Evolutionary conservation across 2,888 invertebrate species (phyloP), one percentile per base, ranked within the genome.

Genomic region (Trachelus iudaicus): DNA sequence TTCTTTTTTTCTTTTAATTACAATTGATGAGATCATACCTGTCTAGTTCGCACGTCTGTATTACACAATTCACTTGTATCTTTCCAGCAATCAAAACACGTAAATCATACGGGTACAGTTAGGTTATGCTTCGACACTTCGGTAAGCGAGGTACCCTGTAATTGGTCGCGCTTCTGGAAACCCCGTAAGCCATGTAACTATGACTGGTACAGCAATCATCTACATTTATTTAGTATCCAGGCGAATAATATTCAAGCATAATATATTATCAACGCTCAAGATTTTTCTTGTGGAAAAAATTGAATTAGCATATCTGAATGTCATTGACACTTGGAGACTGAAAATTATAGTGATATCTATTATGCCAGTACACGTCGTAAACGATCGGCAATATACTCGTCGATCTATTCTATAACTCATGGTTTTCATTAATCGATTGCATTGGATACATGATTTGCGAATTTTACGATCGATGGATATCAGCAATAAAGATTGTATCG

Each of bases 401-500:
- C 30, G 71, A 11, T 71, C 30, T 15, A 2, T 31, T 34, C 30
- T 11, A 71, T 71, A 71, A 71, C 56, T 56, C 23, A 56, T 23
- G 56, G 9, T 56, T 56, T 56, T 15, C 56, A 56, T 23, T 56
- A 56, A 56, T 56, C 56, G 56, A 56, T 23, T 56, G 9, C 56
- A 23, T 15, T 23, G 23, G 23, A 4, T 56, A 23, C 9, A 56
- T 23, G 56, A 81, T 78, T 79, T 77, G 75, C 73, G 77, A 76
- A 79, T 81, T 82, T 79, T 77, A 68, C 78, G 79, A 81, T 76
- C 80, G 77, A 81, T 34, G 71, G 77, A 31, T 30, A 69, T 71
- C 73, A 56, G 56, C 34, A 75, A 76, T 69, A 69, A 76, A 69
- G 73, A 80, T n/a, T 56, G n/a, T 77, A 81, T 81, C 79, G 69